phyloP scores from a whole-genome alignment of 1,140 invertebrate genomes.

The Bombus superbus region DNA sequence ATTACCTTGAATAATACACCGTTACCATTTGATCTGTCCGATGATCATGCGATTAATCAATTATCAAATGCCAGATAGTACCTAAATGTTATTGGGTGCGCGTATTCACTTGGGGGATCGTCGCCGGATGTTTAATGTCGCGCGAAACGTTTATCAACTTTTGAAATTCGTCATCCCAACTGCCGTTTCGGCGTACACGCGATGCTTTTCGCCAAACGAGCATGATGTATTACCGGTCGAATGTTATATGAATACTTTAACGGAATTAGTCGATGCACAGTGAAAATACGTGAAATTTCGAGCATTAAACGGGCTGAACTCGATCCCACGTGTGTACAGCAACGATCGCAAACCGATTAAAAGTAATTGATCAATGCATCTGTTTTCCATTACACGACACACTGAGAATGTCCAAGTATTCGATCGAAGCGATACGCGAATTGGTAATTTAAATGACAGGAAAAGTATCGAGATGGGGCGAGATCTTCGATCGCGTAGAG shows the following conservation, averaged over 20 bases:
- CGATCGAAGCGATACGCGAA: not conserved
- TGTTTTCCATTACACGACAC: slow-evolving; percentile 2
- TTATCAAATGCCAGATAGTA: slow-evolving; percentile 52
- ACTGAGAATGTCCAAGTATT: not conserved
- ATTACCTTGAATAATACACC: slow-evolving; percentile 67
- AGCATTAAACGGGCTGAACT: slow-evolving; percentile 10
- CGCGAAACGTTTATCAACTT: slow-evolving; percentile 66
- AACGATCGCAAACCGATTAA: not conserved
- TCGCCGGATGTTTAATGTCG: slow-evolving; percentile 34
- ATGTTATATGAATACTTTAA: slow-evolving; percentile 62
- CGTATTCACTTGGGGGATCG: slow-evolving; percentile 47
- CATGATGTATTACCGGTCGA: slow-evolving; percentile 49
- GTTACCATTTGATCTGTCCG: slow-evolving; percentile 62
- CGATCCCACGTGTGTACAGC: not conserved
- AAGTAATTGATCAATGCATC: slow-evolving; percentile 7
- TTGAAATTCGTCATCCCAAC: slow-evolving; percentile 58
- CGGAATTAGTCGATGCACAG: slow-evolving; percentile 16
- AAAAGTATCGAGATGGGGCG: not conserved
- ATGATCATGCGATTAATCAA: slow-evolving; percentile 69
- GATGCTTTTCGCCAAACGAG: slow-evolving; percentile 58
- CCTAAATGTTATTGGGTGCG: not conserved
- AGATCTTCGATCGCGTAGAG: not conserved
- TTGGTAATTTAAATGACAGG: not conserved
- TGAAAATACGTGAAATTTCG: slow-evolving; percentile 36
- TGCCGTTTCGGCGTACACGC: slow-evolving; percentile 26